phyloP scores from a whole-genome alignment of 2,888 invertebrate genomes.

The Branchipolynoe longqiensis region DNA sequence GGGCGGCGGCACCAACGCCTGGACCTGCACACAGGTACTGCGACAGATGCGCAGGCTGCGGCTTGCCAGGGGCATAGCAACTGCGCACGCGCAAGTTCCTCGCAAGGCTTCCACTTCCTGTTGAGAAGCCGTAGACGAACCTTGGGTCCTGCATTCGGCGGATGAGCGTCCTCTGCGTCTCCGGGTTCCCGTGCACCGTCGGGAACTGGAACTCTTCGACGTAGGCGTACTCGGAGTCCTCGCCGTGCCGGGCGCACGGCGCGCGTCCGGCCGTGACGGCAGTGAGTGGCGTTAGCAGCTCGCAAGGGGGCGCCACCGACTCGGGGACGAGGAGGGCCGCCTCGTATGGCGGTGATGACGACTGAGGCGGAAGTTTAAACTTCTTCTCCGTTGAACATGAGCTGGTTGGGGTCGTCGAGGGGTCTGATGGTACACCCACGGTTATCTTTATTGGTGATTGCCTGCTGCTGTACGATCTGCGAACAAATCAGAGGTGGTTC shows the following conservation, averaged over 20 bases:
- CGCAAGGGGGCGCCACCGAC: constrained; percentile 24
- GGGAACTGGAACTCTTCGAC: constrained; percentile 59
- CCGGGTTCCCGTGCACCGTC: constrained; percentile 35
- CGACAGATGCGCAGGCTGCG: not conserved
- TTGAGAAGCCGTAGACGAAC: constrained; percentile 39
- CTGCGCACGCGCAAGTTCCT: constrained; percentile 44
- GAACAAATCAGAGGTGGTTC: constrained; percentile 3
- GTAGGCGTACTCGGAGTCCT: constrained; percentile 58
- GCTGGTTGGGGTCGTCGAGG: constrained; percentile 56
- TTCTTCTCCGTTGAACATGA: constrained; percentile 56
- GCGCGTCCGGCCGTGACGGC: not conserved
- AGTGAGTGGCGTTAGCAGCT: too few species aligned
- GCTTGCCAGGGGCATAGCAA: constrained; percentile 44
- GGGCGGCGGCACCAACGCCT: too few species aligned
- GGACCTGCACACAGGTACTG: too few species aligned
- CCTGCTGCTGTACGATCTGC: constrained; percentile 52
- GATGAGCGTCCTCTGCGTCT: constrained; percentile 47
- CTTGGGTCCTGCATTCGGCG: constrained; percentile 27
- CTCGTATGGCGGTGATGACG: constrained; percentile 35
- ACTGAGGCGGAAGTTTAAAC: too few species aligned
- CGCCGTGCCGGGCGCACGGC: constrained; percentile 21
- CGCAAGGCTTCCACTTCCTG: constrained; percentile 12
- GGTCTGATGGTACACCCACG: constrained; percentile 43
- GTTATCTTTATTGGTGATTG: constrained; percentile 49
- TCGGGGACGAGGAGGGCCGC: constrained; percentile 25